Evolutionary conservation across 2,113 vertebrate species (phyloP), one percentile per base, ranked within the genome.

Genomic region (Entomyzon cyanotis): DNA sequence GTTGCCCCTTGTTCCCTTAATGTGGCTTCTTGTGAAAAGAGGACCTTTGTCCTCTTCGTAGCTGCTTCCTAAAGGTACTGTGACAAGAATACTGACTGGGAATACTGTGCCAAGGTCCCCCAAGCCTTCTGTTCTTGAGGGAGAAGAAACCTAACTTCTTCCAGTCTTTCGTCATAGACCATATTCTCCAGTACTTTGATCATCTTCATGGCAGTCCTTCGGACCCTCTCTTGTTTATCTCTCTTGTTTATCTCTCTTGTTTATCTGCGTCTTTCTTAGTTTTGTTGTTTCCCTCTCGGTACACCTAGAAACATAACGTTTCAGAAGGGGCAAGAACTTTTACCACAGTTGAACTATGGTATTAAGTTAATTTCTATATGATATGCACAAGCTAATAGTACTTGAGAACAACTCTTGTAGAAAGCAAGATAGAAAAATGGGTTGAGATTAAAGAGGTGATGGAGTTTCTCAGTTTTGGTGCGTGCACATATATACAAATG

Each of bases 121-220:
- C 3, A 3, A 89, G 15, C 46, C 47, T 53, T 83, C 23, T 46
- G 7, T 39, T 30, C 37, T 53, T 5, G 5, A 64, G 17, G 17
- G 30, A 56, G 53, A 68, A 58, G 52, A 74, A 25, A 44, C 18
- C 6, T 12, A 9, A n/a, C 21, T 62, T 84, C 33, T 19, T 69
- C 81, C 30, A 35, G 13, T 3, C 24, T 65, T 74, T 41, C 31
- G 15, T 78, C 0, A 0, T 2, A 49, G 16, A 11, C 24, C 41
- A 3, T 15, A 11, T 70, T 84, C 41, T 82, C 37, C 24, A 70
- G 31, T 55, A 20, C 12, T 74, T 44, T 33, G 6, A 19, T 65
- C 27, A 59, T 24, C 41, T 17, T 65, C 0, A 1, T 27, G 37
- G 27, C 14, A 21, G 5, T 70, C 15, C 37, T 90, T 64, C 21